Evolutionary conservation across 2,113 vertebrate species (phyloP), one percentile per base, ranked within the genome.

Genomic region (Malaclemys terrapin): DNA sequence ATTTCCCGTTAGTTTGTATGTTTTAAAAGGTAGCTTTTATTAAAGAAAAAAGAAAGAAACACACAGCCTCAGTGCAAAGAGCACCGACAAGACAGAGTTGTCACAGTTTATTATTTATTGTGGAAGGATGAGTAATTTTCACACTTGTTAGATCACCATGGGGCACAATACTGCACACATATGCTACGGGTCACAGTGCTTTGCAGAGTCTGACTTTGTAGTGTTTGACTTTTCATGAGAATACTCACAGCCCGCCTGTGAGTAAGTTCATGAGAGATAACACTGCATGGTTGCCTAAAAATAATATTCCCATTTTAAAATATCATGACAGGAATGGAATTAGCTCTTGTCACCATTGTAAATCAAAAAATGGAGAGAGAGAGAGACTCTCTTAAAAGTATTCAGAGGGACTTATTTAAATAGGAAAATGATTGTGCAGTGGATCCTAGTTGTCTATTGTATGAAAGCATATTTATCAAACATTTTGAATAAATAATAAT

Each of bases 351-450:
- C 59, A 86, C 24, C 56, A 88, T 56, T 52, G 49, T 78, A 84
- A 79, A 86, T 84, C 49, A 54, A 82, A 82, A 82, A 53, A 82
- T 38, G 11, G 24, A n/a, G 35, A 49, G 10, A 72, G n/a, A 42
- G 42, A 54, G 20, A 78, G 24, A 78, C 7, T 25, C 7, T 16
- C 11, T 57, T 57, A 27, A 27, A 82, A 57, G n/a, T 54, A 38
- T 50, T 91, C 56, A 87, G 79, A 82, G 57, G 84, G 52, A 62
- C 45, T 54, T 22, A 82, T 82, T 87, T 91, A 78, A 87, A 87
- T 87, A 91, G 81, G 54, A 87, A 86, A 91, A 87, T 87, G 50
- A 85, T 85, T 91, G 80, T 19, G 85, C 62, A 53, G 47, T 82
- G 80, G 75, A 82, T 52, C 52, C 45, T 75, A 75, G 31, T 57